These are phyloP conservation scores for Drosophila pectinifera DNA, from an alignment of 1,140 invertebrate genomes.

Conservation along the genomic window DNA sequence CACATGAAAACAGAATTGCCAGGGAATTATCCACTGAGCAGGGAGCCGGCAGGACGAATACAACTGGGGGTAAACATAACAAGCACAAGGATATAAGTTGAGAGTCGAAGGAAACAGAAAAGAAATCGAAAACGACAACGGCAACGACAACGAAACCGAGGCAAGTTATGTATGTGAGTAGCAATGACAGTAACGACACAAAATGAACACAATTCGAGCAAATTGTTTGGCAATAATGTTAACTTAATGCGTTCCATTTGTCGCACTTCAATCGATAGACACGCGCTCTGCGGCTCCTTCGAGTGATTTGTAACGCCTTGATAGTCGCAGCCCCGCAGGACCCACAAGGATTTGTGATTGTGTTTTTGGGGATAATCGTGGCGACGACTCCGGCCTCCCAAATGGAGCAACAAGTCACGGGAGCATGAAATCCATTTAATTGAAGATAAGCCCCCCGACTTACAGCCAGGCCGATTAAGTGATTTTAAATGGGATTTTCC, in stretches of 20 bases:
- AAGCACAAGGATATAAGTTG: constrained; percentile 38
- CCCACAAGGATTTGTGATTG: constrained; percentile 28
- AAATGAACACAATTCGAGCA: constrained; percentile 81
- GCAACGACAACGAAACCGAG: constrained; percentile 13
- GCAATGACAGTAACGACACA: constrained; percentile 66
- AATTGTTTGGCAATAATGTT: constrained; percentile 84
- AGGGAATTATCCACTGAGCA: constrained; percentile 57
- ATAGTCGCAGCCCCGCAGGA: constrained; percentile 17
- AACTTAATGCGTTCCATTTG: constrained; percentile 83
- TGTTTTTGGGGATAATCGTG: constrained; percentile 20
- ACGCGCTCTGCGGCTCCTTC: constrained; percentile 50
- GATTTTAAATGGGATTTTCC: constrained; percentile 30
- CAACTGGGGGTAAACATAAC: constrained; percentile 42
- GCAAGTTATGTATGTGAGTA: constrained; percentile 55
- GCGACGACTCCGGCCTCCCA: neutral
- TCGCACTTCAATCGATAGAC: constrained; percentile 77
- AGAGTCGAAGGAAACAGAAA: constrained; percentile 7
- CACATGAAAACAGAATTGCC: constrained; percentile 72
- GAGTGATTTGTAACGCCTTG: constrained; percentile 72
- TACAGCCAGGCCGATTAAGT: constrained; percentile 16
- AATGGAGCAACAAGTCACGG: constrained; percentile 38
- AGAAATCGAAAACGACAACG: constrained; percentile 4
- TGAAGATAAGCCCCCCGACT: constrained; percentile 29
- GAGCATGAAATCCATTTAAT: constrained; percentile 29
- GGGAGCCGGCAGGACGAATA: constrained; percentile 3